phyloP scores from a whole-genome alignment of 2,797 vertebrate species.

The Rhinophrynus dorsalis region DNA sequence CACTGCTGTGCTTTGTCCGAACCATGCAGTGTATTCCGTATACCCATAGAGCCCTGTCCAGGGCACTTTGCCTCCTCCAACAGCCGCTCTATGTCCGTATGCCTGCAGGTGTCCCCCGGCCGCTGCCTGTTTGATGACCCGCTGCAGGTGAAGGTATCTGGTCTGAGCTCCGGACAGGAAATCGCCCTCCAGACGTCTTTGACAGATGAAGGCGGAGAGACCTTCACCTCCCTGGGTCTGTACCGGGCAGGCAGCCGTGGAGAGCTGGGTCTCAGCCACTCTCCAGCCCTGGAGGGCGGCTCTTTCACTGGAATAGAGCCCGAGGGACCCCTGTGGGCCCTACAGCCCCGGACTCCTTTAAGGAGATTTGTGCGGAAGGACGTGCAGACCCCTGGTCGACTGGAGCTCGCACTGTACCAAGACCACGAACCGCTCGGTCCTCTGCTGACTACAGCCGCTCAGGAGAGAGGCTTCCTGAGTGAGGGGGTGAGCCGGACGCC shows the following conservation, averaged over 20 bases:
- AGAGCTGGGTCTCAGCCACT: too few relatives aligned
- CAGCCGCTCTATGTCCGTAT: neutral
- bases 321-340: conserved; percentile 82
- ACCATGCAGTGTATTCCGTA: neutral
- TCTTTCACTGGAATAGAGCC: too few relatives aligned
- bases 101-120: too few relatives aligned
- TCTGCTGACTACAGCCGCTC: conserved; percentile 56
- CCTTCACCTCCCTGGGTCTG: too few relatives aligned
- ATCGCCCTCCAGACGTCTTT: conserved; percentile 68
- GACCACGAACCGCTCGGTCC: conserved; percentile 44
- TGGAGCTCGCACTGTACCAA: conserved; percentile 62
- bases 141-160: conserved; percentile 68
- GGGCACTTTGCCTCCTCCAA: rapidly evolving
- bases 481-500: conserved; percentile 69
- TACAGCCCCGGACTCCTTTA: conserved; percentile 66
- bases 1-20: too few relatives aligned
- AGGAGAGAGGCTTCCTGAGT: conserved; percentile 66
- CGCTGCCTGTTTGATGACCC: conserved; percentile 75
- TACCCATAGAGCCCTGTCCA: rapidly evolving
- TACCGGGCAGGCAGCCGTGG: too few relatives aligned
- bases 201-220: conserved; percentile 69
- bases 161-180: conserved; percentile 66
- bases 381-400: conserved; percentile 63
- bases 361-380: conserved; percentile 66
- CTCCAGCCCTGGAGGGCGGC: conserved; percentile 68